Evolutionary conservation across 2,113 vertebrate genomes (phyloP).

Genomic region (Gymnobelideus leadbeateri): DNA sequence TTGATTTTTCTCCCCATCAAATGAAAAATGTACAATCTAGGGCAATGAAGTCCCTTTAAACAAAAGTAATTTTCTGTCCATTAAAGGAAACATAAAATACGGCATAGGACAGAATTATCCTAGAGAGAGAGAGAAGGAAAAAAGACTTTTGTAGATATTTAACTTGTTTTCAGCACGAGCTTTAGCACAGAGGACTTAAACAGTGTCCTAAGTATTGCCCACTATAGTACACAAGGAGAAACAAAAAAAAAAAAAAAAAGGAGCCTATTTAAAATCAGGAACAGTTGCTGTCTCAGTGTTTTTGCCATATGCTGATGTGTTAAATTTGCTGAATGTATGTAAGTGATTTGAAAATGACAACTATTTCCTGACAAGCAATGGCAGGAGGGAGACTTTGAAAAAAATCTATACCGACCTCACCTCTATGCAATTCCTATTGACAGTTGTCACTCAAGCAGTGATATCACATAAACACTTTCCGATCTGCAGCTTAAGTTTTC

Average conservation of each 20-base stretch:
- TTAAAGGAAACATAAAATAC: conserved; percentile 86
- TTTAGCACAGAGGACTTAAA: conserved; percentile 62
- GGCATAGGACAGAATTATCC: conserved; percentile 79
- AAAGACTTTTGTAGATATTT: conserved; percentile 76
- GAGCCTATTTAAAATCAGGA: conserved; percentile 2
- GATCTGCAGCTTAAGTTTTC: conserved; percentile 89
- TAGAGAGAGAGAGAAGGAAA: conserved; percentile 54
- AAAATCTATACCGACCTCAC: conserved; percentile 88
- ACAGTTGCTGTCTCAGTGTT: conserved; percentile 69
- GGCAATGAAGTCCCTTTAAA: conserved; percentile 83
- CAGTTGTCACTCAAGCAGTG: conserved; percentile 89
- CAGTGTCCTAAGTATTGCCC: conserved; percentile 64
- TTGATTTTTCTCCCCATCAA: conserved; percentile 83
- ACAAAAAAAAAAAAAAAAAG: conserved; percentile 56
- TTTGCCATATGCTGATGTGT: conserved; percentile 69
- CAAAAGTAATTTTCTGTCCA: conserved; percentile 86
- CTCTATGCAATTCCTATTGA: conserved; percentile 86
- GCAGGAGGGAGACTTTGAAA: conserved; percentile 81
- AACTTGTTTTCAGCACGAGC: conserved; percentile 81
- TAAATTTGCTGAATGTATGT: conserved; percentile 75
- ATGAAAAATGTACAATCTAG: conserved; percentile 84
- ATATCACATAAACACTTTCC: conserved; percentile 90
- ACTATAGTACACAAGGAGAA: conserved; percentile 12
- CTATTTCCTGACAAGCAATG: conserved; percentile 84
- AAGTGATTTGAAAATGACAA: conserved; percentile 86